Evolutionary conservation across 2,113 vertebrate species (phyloP).

Genomic region (Amazona vittata): DNA sequence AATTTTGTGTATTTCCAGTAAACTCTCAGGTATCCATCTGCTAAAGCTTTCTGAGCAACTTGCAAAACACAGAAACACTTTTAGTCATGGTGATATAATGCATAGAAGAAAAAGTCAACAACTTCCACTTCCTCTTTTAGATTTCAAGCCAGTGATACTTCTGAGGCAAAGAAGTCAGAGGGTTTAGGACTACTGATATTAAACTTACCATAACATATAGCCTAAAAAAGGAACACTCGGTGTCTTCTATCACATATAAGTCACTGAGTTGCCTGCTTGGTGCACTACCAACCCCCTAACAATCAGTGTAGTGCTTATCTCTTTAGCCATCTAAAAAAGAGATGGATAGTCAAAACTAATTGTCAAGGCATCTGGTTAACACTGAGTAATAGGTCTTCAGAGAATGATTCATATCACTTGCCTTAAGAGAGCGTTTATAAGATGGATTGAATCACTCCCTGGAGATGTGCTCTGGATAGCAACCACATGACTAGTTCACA

Average conservation of each 20-base stretch:
- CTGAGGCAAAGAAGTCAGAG: not conserved
- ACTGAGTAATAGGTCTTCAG: not conserved
- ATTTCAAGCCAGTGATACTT: not conserved
- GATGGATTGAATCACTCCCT: not conserved
- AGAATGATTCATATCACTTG: not conserved
- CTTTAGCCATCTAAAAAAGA: not conserved
- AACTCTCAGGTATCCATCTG: not conserved
- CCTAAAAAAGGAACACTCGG: not conserved
- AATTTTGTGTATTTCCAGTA: not conserved
- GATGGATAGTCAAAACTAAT: not conserved
- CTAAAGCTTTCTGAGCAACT: not conserved
- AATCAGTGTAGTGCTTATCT: not conserved
- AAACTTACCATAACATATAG: not conserved
- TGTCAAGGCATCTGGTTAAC: conserved; percentile 11
- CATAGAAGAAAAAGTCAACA: not conserved
- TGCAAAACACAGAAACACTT: not conserved
- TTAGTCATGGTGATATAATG: not conserved
- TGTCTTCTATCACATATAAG: not conserved
- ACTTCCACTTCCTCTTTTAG: not conserved
- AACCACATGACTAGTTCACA: not conserved
- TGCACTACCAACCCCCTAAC: not conserved
- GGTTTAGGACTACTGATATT: not conserved
- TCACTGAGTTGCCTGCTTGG: not conserved
- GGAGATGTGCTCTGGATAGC: not conserved
- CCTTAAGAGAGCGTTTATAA: not conserved